Percentiles rank a stretch among this genome's conserved stretches.
phyloP scores from a whole-genome alignment of 2,888 invertebrate species.

The Griposia aprilina region DNA sequence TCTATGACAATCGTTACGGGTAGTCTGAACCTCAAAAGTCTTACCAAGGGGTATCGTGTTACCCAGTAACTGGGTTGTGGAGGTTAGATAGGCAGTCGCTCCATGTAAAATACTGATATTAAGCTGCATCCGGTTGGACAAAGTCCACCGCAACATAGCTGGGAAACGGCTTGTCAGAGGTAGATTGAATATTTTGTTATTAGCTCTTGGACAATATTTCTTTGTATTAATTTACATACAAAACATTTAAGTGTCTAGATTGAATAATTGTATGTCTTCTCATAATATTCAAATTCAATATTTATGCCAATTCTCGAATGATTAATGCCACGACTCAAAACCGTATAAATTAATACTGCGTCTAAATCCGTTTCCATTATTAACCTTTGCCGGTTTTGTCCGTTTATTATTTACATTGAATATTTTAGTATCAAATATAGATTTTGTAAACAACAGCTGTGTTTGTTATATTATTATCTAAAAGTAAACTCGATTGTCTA shows the following conservation, averaged over 20 bases:
- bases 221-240: background rate
- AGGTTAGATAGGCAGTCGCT: background rate
- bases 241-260: background rate
- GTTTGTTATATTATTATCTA: slow-evolving; percentile 57
- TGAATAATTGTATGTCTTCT: background rate
- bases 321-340: slow-evolving; percentile 29
- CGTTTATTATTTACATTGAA: slow-evolving; percentile 42
- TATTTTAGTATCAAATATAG: slow-evolving; percentile 56
- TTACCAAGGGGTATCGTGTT: background rate
- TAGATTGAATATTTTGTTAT: background rate
- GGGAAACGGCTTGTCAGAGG: background rate
- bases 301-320: slow-evolving; percentile 33
- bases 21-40: background rate
- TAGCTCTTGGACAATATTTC: background rate
- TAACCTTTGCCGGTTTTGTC: slow-evolving; percentile 36
- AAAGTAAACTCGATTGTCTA: slow-evolving; percentile 58
- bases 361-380: slow-evolving; percentile 29
- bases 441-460: slow-evolving; percentile 61
- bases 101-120: background rate
- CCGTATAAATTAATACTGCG: slow-evolving; percentile 29
- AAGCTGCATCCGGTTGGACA: background rate
- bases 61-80: background rate
- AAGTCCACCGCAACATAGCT: background rate
- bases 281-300: slow-evolving; percentile 21
- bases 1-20: background rate